Evolutionary conservation across 1,140 invertebrate genomes (phyloP), one percentile per base, ranked within the genome.

Genomic region (Acromyrmex charruanus): DNA sequence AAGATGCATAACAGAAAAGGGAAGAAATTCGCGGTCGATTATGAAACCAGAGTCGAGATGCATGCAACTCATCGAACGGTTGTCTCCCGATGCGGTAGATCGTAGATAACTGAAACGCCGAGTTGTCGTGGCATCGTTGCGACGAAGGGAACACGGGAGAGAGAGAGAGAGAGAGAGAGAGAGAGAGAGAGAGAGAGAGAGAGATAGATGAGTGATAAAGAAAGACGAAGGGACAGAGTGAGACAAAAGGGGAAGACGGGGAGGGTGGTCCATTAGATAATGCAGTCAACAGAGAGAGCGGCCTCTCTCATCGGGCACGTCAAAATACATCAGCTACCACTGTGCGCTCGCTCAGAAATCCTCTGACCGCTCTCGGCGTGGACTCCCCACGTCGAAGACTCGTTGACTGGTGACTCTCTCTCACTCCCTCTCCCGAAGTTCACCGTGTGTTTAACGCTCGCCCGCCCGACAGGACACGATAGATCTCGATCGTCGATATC

Each of bases 251-350:
- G 28, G 35, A 84, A 75, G 44, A 14, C 74, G 25, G 90, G 81
- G 84, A 81, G 89, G 90, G 88, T 87, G 89, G 89, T 93, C 92
- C 93, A 94, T 95, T 95, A 94, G 93, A 94, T 95, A 95, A 95
- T 94, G 92, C 93, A 93, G 92, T 94, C 92, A 94, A 91, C 91
- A 89, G 88, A 44, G 39, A 93, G 88, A 82, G 61, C 68, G 77
- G 84, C 44, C 72, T 89, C 88, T 90, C 88, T 90, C 93, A 93
- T 92, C 90, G 93, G 93, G 89, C 93, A 94, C 94, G 94, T 95
- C 94, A 95, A 94, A 95, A 95, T 94, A 94, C 92, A 95, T 95
- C 94, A 95, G 94, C 94, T 94, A 94, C 94, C 92, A 94, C 94
- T 95, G 93, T 94, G 94, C 94, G 92, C 86, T 95, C 92, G 91